Percentiles rank a stretch among this genome's conserved stretches.
These are phyloP conservation scores for Pheosia tremula DNA, from an alignment of 2,888 invertebrate genomes.

Conservation along the genomic window DNA sequence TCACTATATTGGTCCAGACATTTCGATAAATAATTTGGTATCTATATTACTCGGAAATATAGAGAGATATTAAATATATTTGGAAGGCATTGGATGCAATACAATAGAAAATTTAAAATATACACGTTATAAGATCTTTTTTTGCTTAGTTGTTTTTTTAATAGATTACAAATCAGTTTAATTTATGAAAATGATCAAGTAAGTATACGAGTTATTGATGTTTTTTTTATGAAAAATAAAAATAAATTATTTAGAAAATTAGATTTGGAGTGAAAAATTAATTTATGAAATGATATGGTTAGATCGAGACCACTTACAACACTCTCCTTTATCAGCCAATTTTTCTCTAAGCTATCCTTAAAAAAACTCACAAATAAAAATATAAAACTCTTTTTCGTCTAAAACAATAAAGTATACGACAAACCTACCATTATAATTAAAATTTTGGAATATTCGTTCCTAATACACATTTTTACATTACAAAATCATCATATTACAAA, in stretches of 20 bases:
- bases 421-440: neutral
- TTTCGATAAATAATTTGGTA: too few species aligned
- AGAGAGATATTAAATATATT: too few species aligned
- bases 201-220: neutral
- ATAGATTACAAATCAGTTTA: neutral
- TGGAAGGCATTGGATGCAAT: too few species aligned
- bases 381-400: neutral
- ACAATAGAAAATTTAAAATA: too few species aligned
- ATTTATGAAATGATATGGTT: conserved; percentile 21
- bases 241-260: neutral
- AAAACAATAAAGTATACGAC: conserved; percentile 10
- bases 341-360: neutral
- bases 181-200: conserved; percentile 1
- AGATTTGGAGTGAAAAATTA: conserved; percentile 4
- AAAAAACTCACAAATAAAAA: neutral
- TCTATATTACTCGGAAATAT: too few species aligned
- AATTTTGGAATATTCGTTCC: too few species aligned
- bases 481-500: too few species aligned
- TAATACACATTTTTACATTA: too few species aligned
- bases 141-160: too few species aligned
- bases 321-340: neutral
- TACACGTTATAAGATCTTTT: too few species aligned
- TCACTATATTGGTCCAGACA: too few species aligned
- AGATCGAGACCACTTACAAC: conserved; percentile 6
- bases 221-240: neutral